Evolutionary conservation across 2,113 vertebrate species (phyloP).

Genomic region (Bubo blakistoni): DNA sequence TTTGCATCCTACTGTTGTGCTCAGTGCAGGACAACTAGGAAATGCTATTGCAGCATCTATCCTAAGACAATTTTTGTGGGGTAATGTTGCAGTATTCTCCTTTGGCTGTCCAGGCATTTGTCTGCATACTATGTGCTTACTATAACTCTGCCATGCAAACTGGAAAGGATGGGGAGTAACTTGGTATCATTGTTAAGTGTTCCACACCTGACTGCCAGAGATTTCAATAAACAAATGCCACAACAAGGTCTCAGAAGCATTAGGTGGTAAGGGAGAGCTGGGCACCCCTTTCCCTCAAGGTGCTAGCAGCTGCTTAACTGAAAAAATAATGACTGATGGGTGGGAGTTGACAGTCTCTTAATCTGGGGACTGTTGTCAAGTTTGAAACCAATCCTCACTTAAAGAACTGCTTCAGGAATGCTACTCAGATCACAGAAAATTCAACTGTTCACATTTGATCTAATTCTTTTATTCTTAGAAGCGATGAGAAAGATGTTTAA

Average conservation of each 20-base stretch:
- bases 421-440: background rate
- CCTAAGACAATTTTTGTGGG: background rate
- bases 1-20: background rate
- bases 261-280: background rate
- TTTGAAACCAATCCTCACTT: background rate
- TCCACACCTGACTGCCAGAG: background rate
- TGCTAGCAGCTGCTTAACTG: background rate
- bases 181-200: background rate
- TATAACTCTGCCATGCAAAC: background rate
- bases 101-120: background rate
- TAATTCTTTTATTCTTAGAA: background rate
- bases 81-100: background rate
- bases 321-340: background rate
- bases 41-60: background rate
- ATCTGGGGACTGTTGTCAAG: background rate
- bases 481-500: background rate
- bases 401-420: background rate
- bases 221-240: background rate
- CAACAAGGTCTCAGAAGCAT: background rate
- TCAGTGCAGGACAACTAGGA: background rate
- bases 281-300: background rate
- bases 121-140: background rate
- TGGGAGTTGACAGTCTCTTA: background rate
- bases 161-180: background rate
- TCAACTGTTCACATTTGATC: background rate